Evolutionary conservation across 2,888 invertebrate genomes (phyloP), one percentile per base, ranked within the genome.

Genomic region (Cephus pulcher): DNA sequence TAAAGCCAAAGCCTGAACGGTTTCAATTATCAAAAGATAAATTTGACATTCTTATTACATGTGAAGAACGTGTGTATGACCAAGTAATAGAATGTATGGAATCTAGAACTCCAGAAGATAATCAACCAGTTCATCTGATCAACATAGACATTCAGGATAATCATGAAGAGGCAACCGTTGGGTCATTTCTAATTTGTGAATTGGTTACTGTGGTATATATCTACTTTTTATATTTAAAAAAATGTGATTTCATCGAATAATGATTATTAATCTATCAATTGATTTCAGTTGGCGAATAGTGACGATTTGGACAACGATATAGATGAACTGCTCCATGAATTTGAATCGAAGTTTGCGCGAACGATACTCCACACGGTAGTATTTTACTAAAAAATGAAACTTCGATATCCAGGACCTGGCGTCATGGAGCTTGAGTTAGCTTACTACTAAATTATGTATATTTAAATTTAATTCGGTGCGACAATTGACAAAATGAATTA

Each of bases 131-230:
- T 3, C 99, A 99, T 93, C 95, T 99, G 73, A 96, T 99, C 78
- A 99, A 99, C 92, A 96, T 99, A 85, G 99, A 99, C 90, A 98
- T 99, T 87, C 98, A 98, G 91, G 99, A 99, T 93, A 99, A 99
- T 92, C 98, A 99, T 84, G 99, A 99, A 92, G 99, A 99, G 92
- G 99, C 99, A 0, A 98, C 99, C 4, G 96, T 99, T 89, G 99
- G 99, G 83, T 99, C 99, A 68, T 99, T 99, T 93, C 94, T 99
- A 86, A 98, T 99, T 84, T 97, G 97, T 92, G 99, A 99, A 92
- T 95, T 99, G 93, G 97, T 98, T 84, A 95, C 96, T 78, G 95
- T 97, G 95, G 96, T 91, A 91, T 75, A 12, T 68, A 73, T 37
- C 30, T 32, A 68, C 69, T 74, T 78, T 75, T 75, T 76, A 74